Evolutionary conservation across 2,888 invertebrate genomes (phyloP).

Genomic region (Smittia aterrima): DNA sequence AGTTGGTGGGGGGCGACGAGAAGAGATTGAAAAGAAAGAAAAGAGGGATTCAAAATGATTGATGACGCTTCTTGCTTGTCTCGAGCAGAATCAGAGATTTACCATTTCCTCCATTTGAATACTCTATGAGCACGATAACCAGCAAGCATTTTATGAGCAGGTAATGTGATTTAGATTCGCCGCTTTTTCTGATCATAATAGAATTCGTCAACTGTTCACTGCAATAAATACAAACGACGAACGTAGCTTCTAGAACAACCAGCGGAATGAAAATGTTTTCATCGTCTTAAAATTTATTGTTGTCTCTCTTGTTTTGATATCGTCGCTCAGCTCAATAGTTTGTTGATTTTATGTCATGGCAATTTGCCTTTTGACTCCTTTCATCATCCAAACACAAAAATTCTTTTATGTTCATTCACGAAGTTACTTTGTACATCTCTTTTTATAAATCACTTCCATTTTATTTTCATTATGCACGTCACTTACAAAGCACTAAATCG

Average conservation of each 20-base stretch:
- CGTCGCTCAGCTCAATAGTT: constrained; percentile 7
- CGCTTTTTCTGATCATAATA: constrained; percentile 35
- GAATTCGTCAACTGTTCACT: background rate
- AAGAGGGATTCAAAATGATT: constrained; percentile 5
- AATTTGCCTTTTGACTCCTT: background rate
- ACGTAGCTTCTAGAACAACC: background rate
- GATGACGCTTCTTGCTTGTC: background rate
- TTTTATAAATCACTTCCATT: constrained; percentile 40
- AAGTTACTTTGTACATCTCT: background rate
- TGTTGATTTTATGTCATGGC: background rate
- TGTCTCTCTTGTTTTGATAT: background rate
- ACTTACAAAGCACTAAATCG: constrained; percentile 12
- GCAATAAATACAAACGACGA: no score
- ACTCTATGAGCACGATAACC: constrained; percentile 32
- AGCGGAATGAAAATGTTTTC: background rate
- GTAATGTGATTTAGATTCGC: constrained; percentile 35
- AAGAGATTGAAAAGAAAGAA: background rate
- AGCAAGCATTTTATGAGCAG: constrained; percentile 40
- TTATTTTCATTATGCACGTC: constrained; percentile 40
- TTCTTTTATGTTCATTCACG: background rate
- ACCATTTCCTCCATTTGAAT: constrained; percentile 38
- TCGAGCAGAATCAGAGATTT: background rate
- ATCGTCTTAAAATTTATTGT: background rate
- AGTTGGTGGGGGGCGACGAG: no score
- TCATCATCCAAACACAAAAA: background rate